Evolutionary conservation across 2,113 vertebrate genomes (phyloP), one percentile per base, ranked within the genome.

Genomic region (Cairina moschata): DNA sequence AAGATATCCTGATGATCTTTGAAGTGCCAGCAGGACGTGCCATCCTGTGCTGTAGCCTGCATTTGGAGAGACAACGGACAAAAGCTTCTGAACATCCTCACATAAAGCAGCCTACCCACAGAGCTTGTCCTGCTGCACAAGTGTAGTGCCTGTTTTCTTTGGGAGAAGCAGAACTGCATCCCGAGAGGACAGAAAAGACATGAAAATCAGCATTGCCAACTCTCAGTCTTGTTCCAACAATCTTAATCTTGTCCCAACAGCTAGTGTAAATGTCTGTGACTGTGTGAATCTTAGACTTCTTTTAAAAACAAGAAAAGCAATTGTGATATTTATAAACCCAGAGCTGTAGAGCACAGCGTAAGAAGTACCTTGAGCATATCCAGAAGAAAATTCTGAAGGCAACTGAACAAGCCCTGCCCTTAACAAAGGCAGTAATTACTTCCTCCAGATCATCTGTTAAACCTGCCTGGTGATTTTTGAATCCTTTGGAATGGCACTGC

Each of bases 61-160:
- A 23, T 86, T 62, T 58, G 42, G 55, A 71, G 60, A 55, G 18
- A 40, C 60, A 66, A 66, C 38, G n/a, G 52, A 44, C 5, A 38
- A 62, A 72, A 46, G 17, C n/a, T 74, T 31, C n/a, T 83, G 50
- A 46, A 89, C 74, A n/a, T 46, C 60, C 40, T 67, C 11, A 10
- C 20, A 1, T n/a, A 18, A 15, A 9, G 34, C 25, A 44, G 54
- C 32, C 34, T 82, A 2, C 34, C 68, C 0, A 0, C 21, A 38
- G 54, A 16, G 42, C 38, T 29, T 17, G 13, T 66, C 50, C 69
- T 22, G 4, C 17, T 11, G 38, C 6, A 0, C 32, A 10, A 73
- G 11, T 0, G 0, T 13, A 29, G 20, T 21, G 44, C 16, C 23
- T 12, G 0, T 67, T 77, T 74, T 58, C 46, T 86, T 84, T 58